A percentile compares a stretch with the other conserved stretches of the same genome.
Conservation (phyloP, 2,113 vertebrate genomes). For the Motacilla tschutschensis region DNA sequence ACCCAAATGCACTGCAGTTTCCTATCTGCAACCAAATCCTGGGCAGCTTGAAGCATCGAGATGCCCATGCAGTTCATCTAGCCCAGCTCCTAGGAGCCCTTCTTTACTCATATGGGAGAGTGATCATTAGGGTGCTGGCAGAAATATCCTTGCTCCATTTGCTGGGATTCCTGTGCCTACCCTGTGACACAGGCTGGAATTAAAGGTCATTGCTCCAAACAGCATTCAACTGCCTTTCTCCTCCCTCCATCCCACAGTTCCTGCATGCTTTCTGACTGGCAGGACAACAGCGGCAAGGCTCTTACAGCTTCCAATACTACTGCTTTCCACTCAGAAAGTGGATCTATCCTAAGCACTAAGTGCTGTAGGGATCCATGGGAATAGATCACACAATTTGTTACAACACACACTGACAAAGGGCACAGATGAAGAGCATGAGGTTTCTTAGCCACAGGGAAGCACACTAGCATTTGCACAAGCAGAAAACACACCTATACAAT, state of each 20-base stretch:
- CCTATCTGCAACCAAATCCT: neutral
- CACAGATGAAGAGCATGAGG: neutral
- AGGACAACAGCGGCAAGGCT: neutral
- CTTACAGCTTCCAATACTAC: neutral
- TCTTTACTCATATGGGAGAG: neutral
- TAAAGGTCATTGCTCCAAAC: neutral
- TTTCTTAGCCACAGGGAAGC: neutral
- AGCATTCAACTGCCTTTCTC: neutral
- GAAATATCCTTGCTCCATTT: neutral
- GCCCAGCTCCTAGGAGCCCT: neutral
- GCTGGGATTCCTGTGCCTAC: neutral
- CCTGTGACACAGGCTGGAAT: neutral
- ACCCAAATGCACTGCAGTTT: neutral
- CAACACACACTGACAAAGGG: neutral
- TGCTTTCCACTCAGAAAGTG: neutral
- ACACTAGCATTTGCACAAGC: neutral
- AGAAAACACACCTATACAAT: neutral
- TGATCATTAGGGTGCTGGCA: neutral
- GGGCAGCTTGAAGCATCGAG: neutral
- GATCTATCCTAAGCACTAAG: neutral
- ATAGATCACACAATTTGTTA: neutral
- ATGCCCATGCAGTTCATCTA: neutral
- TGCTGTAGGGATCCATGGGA: neutral
- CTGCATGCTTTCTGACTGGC: neutral
- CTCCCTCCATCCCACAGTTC: neutral